phyloP scores from a whole-genome alignment of 1,140 invertebrate genomes.

The Bicyclus anynana region DNA sequence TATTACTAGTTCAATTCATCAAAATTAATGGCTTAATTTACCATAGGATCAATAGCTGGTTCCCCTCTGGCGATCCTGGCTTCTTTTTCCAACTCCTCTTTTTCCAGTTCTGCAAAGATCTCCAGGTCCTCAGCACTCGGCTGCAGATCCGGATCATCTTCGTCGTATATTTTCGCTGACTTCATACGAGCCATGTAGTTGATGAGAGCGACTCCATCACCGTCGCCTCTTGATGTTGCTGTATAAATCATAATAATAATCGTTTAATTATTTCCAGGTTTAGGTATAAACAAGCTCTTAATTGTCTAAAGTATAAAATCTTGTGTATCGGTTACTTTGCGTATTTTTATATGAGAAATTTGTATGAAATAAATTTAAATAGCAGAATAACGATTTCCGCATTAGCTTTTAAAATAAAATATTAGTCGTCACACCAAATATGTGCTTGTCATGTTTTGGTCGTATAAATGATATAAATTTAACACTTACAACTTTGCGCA shows the following conservation, averaged over 20 bases:
- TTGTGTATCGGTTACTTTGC: no score
- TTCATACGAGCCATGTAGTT: conserved; percentile 42
- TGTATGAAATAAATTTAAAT: no score
- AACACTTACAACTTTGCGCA: neutral
- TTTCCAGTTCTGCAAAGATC: conserved; percentile 58
- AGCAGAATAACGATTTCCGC: no score
- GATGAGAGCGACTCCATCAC: conserved; percentile 45
- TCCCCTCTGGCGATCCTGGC: conserved; percentile 57
- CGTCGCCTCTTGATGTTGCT: conserved; percentile 15
- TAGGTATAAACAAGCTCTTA: no score
- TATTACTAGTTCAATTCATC: neutral
- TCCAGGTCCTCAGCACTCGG: conserved; percentile 61
- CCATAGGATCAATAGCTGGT: conserved; percentile 61
- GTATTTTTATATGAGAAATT: no score
- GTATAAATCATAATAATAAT: neutral
- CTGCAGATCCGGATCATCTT: conserved; percentile 39
- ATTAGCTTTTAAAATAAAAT: no score
- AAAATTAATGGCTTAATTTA: conserved; percentile 21
- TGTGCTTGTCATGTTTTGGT: no score
- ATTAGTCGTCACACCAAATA: no score
- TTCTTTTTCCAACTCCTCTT: conserved; percentile 48
- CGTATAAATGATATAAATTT: no score
- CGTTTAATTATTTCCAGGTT: no score
- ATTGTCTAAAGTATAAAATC: no score
- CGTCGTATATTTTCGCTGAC: conserved; percentile 16